Conservation (phyloP, 2,113 vertebrate genomes). For the Eurypyga helias region DNA sequence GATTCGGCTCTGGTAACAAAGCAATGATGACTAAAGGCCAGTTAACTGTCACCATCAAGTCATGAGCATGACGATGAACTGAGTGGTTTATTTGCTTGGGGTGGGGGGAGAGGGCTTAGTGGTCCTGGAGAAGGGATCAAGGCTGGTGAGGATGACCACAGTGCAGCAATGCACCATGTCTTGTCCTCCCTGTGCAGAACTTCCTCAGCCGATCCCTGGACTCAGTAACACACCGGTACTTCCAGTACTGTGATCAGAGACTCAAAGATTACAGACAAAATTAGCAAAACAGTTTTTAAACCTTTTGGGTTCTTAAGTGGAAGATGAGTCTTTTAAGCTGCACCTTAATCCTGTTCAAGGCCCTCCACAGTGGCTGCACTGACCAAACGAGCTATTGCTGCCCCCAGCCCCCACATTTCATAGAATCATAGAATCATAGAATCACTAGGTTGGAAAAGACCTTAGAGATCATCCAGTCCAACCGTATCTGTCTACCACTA, state of each 20-base stretch:
- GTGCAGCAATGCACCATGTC: neutral
- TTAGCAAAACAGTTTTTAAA: neutral
- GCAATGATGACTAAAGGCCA: neutral
- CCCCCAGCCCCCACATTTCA: neutral
- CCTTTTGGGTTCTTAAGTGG: neutral
- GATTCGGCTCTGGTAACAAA: neutral
- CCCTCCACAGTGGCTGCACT: neutral
- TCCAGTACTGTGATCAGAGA: neutral
- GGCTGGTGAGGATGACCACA: neutral
- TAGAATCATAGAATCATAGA: no score
- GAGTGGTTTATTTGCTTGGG: neutral
- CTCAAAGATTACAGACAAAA: neutral
- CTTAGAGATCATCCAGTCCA: no score
- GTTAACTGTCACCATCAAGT: neutral
- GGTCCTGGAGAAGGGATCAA: neutral
- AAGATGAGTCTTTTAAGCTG: neutral
- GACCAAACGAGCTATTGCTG: neutral
- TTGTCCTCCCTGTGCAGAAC: neutral
- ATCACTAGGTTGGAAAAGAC: no score
- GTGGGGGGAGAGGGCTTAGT: no score
- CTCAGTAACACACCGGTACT: neutral
- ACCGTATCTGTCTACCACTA: no score
- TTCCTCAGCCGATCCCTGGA: neutral
- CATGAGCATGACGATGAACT: neutral
- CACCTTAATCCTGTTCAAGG: neutral